Conservation (phyloP, 1,140 invertebrate species). For the Cheumatopsyche charites region DNA sequence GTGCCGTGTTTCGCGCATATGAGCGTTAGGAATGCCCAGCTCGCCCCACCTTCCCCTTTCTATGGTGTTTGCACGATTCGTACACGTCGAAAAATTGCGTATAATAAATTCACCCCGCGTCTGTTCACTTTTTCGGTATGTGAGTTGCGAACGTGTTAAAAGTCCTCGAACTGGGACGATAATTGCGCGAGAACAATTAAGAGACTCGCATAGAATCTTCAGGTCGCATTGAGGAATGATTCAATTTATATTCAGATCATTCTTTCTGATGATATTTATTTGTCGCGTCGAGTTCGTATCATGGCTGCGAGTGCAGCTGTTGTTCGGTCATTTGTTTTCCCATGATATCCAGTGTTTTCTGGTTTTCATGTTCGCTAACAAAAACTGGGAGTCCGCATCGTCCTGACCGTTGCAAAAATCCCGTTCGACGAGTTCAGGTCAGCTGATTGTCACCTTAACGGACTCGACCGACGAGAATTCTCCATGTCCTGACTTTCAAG, state of each 20-base stretch:
- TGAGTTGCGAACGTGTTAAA: too few species aligned
- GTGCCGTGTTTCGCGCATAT: neutral
- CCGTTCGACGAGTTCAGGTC: slow-evolving; percentile 27
- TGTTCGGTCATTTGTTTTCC: neutral
- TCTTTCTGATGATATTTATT: too few species aligned
- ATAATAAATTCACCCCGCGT: slow-evolving; percentile 7
- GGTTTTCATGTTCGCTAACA: neutral
- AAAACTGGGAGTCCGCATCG: neutral
- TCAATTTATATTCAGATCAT: slow-evolving; percentile 26
- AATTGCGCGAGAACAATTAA: too few species aligned
- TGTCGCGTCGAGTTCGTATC: too few species aligned
- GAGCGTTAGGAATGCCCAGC: neutral
- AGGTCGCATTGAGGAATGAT: slow-evolving; percentile 5
- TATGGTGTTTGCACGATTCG: neutral
- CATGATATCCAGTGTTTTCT: neutral
- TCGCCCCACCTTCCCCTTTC: neutral
- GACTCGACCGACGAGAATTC: slow-evolving; percentile 5
- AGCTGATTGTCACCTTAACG: slow-evolving; percentile 31
- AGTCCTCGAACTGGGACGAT: too few species aligned
- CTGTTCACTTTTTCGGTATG: neutral
- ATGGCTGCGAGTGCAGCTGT: neutral
- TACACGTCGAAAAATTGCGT: slow-evolving; percentile 16
- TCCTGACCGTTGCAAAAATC: slow-evolving; percentile 30
- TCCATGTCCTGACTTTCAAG: neutral
- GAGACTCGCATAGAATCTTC: neutral